A percentile compares a stretch with the other conserved stretches of the same genome.
Conservation (phyloP, 2,888 invertebrate species). For the Zhuqinia jingwanae region DNA sequence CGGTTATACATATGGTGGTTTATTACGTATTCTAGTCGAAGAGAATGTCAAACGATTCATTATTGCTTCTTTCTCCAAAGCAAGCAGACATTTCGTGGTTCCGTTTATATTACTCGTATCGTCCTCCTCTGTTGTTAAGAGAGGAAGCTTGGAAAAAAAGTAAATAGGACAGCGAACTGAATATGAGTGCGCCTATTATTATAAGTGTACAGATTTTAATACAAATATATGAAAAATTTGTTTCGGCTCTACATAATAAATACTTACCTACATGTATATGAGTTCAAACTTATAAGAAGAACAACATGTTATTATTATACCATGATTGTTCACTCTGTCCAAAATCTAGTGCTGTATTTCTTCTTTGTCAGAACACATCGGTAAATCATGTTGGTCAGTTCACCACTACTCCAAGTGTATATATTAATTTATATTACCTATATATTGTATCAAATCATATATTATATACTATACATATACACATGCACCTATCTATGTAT, state of each 20-base stretch:
- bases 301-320: constrained; percentile 36
- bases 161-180: not conserved
- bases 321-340: constrained; percentile 36
- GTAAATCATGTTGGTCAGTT: constrained; percentile 16
- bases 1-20: not conserved
- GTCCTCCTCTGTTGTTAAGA: not conserved
- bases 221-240: too few relatives aligned
- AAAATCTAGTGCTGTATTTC: not conserved
- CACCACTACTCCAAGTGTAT: too few relatives aligned
- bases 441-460: too few relatives aligned
- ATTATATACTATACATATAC: not conserved
- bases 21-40: not conserved
- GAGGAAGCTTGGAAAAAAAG: constrained; percentile 38
- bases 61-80: constrained; percentile 23
- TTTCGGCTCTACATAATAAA: too few relatives aligned
- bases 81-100: constrained; percentile 25
- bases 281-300: not conserved
- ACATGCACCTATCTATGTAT: too few relatives aligned
- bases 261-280: too few relatives aligned
- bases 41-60: constrained; percentile 38
- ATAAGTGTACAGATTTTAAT: too few relatives aligned
- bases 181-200: not conserved
- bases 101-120: not conserved
- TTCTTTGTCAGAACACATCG: not conserved
- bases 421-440: too few relatives aligned